phyloP scores from a whole-genome alignment of 2,113 vertebrate species.

The Petroica traversi region DNA sequence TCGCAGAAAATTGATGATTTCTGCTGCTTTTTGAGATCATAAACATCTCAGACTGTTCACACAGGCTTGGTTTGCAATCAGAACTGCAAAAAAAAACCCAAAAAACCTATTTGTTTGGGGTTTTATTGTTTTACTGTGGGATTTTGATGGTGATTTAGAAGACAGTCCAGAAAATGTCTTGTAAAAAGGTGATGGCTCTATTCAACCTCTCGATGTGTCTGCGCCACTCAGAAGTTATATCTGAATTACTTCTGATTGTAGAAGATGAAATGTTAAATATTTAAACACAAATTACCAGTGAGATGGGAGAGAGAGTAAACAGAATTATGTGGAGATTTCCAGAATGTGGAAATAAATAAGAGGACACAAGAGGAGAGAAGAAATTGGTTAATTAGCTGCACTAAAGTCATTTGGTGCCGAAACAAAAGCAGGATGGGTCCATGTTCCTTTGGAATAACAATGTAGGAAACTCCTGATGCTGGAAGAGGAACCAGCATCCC shows the following conservation, averaged over 20 bases:
- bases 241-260: not conserved
- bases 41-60: not conserved
- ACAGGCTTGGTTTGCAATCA: not conserved
- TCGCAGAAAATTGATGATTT: not conserved
- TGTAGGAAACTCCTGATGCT: not conserved
- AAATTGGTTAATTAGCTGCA: not conserved
- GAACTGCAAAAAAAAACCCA: not conserved
- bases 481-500: not conserved
- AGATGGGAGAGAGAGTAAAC: not conserved
- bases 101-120: not conserved
- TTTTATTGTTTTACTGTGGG: not conserved
- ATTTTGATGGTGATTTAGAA: not conserved
- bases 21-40: not conserved
- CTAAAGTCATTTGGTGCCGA: rapidly evolving
- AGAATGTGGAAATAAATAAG: not conserved
- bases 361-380: rapidly evolving
- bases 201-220: rapidly evolving
- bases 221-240: not conserved
- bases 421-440: not conserved
- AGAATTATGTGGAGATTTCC: not conserved
- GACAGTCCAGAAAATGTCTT: not conserved
- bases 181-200: not conserved
- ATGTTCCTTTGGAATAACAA: rapidly evolving
- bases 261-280: not conserved
- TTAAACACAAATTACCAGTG: not conserved